Evolutionary conservation across 2,113 vertebrate species (phyloP).

Genomic region (Brachyhypopomus occidentalis): DNA sequence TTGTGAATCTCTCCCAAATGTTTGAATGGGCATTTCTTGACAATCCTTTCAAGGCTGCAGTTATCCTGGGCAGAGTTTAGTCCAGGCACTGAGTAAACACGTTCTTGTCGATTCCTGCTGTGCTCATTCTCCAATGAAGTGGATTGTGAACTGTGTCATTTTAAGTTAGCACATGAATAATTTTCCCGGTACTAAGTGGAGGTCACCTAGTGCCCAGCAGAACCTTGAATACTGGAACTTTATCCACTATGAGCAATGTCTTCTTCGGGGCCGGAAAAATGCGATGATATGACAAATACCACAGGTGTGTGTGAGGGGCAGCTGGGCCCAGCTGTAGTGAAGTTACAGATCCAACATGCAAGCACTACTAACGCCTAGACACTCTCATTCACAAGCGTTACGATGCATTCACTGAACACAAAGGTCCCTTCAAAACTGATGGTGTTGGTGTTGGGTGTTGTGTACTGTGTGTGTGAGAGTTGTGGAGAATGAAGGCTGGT

Average conservation of each 20-base stretch:
- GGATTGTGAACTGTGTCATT: no score
- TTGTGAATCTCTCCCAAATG: no score
- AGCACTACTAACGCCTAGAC: neutral
- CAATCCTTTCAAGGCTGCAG: no score
- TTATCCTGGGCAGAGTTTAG: no score
- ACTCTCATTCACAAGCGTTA: no score
- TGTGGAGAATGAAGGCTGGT: neutral
- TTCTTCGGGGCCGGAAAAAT: conserved; percentile 22
- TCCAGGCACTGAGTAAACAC: no score
- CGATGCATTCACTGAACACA: neutral
- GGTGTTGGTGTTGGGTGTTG: neutral
- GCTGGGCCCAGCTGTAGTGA: neutral
- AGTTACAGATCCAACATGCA: conserved; percentile 6
- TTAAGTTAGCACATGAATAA: neutral
- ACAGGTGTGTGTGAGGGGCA: conserved; percentile 4
- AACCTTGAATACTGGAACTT: neutral
- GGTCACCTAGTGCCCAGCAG: neutral
- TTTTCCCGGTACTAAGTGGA: neutral
- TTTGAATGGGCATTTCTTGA: no score
- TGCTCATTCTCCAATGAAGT: no score
- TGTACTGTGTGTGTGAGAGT: neutral
- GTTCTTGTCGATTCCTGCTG: no score
- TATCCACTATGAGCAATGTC: conserved; percentile 26
- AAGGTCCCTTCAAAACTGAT: neutral
- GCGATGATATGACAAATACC: conserved; percentile 42